Percentiles rank a stretch among this genome's conserved stretches.
Evolutionary conservation across 2,113 vertebrate species (phyloP).

Genomic region (Vireo altiloquus): DNA sequence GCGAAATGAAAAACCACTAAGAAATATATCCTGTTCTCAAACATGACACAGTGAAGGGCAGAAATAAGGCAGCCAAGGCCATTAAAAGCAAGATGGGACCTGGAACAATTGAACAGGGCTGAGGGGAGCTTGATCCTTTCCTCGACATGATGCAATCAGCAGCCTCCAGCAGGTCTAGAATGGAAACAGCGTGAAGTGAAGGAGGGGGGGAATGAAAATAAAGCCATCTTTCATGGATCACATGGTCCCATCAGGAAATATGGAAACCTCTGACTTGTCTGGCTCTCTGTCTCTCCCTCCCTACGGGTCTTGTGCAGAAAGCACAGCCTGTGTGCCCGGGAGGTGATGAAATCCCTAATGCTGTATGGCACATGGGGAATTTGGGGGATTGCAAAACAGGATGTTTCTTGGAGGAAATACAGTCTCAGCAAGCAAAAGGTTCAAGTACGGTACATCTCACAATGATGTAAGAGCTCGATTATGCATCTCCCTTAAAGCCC

Average conservation of each 20-base stretch:
- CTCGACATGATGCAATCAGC: background rate
- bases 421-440: slow-evolving; percentile 52
- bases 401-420: slow-evolving; percentile 62
- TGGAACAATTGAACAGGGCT: background rate
- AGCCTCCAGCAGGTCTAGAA: slow-evolving; percentile 18
- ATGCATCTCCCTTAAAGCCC: slow-evolving; percentile 61
- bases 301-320: slow-evolving; percentile 34
- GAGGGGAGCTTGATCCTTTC: background rate
- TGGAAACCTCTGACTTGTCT: slow-evolving; percentile 45
- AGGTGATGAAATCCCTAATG: slow-evolving; percentile 45
- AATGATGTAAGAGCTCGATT: slow-evolving; percentile 59
- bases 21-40: background rate
- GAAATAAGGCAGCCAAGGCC: background rate
- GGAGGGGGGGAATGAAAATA: background rate
- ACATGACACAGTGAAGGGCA: background rate
- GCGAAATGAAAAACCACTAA: background rate
- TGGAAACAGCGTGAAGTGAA: background rate
- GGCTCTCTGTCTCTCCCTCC: slow-evolving; percentile 11
- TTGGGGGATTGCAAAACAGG: slow-evolving; percentile 63
- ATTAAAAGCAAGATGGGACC: background rate
- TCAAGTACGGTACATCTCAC: slow-evolving; percentile 66
- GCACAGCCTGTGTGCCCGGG: background rate
- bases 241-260: slow-evolving; percentile 51
- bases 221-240: slow-evolving; percentile 53
- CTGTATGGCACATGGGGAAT: slow-evolving; percentile 39